Base-by-base conservation (phyloP, 2,888 invertebrate species). In the Aphidoletes aphidimyza region DNA sequence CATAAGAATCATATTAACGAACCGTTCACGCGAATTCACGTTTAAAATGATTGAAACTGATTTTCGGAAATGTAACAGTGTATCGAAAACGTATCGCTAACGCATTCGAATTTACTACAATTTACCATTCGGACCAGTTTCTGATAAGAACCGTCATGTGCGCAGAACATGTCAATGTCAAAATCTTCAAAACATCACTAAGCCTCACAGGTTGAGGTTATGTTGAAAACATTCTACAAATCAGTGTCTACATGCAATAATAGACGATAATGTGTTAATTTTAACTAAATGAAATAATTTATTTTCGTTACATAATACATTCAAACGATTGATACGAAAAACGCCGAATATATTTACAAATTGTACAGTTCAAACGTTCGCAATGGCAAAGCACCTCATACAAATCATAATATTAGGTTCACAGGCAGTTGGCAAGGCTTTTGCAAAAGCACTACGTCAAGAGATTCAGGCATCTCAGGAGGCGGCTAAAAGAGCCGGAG, bases 321-420 rank as follows among this genome's bases (percentile, higher is more conserved):
- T 78, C n/a, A 3, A 36, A 8, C 8, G 34, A 19, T 14, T 36
- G 34, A 78, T 36, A 19, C 54, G 22, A 19, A 19, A 54, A 54
- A 54, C 17, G 22, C 54, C n/a, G 54, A n/a, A 54, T 17, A 54
- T 19, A 6, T 54, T 54, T 54, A 5, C 17, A 19, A 54, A 19
- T 54, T 54, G n/a, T n/a, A 26, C 22, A 3, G 30, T 59, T 81
- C 1, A 2, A 37, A 81, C 36, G 37, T 17, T 36, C 1, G 22
- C 1, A 81, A 97, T 97, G 98, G 98, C 98, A 85, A 97, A 96
- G 90, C 96, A 97, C 89, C 92, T 98, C 87, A 95, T 95, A 84
- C 97, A 98, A 92, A 94, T 98, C 86, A 94, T 98, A 87, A 92
- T 98, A 42, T 92, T 96, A 86, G 98, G 98, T 69, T 93, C 95